Evolutionary conservation across 2,888 invertebrate genomes (phyloP), one percentile per base, ranked within the genome.

Genomic region (Nudaria mundana): DNA sequence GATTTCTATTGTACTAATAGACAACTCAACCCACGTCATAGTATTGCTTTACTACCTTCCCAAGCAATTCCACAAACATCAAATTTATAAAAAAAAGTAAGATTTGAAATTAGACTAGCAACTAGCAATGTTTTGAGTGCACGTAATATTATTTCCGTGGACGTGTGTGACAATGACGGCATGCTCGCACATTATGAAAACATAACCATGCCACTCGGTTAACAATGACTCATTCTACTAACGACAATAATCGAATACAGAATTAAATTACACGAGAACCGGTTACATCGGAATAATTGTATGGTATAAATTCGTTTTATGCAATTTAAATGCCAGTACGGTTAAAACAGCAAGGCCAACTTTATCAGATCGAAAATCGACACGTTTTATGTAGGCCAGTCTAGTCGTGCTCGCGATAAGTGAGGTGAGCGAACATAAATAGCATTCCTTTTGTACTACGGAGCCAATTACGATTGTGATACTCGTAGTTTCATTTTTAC

Each of bases 401-500:
- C 75, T 81, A 81, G 67, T 70, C 76, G 74, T 63, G 56, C 61
- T 58, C 69, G 66, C 75, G 65, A 73, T 69, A 68, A 68, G 71
- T 66, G 68, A 68, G 70, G 71, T 66, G 68, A 68, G 70, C 70
- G 71, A 72, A 70, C 73, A 79, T 79, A 71, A n/a, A 66, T 65
- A 63, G 63, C 66, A 73, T 73, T 80, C 81, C 78, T 79, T 67
- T 70, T 71, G 70, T 74, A 76, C 73, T 70, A 68, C 80, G 74
- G 81, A 78, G 80, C 74, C 75, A 81, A 80, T 82, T 75, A 77
- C 63, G 66, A 66, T 76, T 76, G 72, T 75, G 81, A 81, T 83
- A n/a, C n/a, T n/a, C n/a, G n/a, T n/a, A 83, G 81, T 81, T 82
- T 79, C 74, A 67, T 82, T 84, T 85, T 85, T 76, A 81, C 81